Conservation (phyloP, 2,113 vertebrate genomes). For the Gasterosteus nipponicus region DNA sequence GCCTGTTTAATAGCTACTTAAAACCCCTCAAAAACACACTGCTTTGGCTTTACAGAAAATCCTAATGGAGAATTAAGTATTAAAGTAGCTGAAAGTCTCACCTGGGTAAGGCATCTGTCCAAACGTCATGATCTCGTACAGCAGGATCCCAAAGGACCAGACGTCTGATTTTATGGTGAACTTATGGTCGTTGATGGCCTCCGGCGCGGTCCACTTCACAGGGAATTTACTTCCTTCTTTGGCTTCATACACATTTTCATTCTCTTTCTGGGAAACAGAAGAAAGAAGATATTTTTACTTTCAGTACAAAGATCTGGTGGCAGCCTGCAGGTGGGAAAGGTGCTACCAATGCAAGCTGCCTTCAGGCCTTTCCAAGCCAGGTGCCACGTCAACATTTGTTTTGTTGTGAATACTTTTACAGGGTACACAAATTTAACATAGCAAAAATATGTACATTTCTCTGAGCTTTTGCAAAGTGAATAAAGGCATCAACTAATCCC, state of each 20-base stretch:
- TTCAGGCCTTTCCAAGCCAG: not conserved
- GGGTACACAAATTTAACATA: too few relatives aligned
- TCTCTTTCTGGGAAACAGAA: constrained; percentile 78
- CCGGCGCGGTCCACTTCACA: constrained; percentile 96
- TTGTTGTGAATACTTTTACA: too few relatives aligned
- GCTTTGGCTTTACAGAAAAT: not conserved
- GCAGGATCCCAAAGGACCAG: constrained; percentile 96
- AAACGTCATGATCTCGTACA: constrained; percentile 95
- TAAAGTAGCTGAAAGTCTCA: constrained; percentile 67
- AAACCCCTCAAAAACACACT: not conserved
- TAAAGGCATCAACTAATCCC: not conserved
- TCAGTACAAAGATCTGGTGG: not conserved
- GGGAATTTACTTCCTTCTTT: constrained; percentile 90
- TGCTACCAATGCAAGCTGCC: not conserved
- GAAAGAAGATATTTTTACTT: not conserved
- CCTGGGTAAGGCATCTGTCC: constrained; percentile 92
- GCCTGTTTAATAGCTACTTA: too few relatives aligned
- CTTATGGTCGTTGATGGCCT: constrained; percentile 85
- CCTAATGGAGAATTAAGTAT: not conserved
- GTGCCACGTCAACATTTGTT: too few relatives aligned
- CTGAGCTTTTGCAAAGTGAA: not conserved
- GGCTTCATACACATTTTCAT: constrained; percentile 87
- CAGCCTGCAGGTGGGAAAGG: not conserved
- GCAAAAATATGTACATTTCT: too few relatives aligned
- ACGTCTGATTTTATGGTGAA: constrained; percentile 96